Evolutionary conservation across 2,113 vertebrate species (phyloP), one percentile per base, ranked within the genome.

Genomic region (Hypocryptadius cinnamomeus): DNA sequence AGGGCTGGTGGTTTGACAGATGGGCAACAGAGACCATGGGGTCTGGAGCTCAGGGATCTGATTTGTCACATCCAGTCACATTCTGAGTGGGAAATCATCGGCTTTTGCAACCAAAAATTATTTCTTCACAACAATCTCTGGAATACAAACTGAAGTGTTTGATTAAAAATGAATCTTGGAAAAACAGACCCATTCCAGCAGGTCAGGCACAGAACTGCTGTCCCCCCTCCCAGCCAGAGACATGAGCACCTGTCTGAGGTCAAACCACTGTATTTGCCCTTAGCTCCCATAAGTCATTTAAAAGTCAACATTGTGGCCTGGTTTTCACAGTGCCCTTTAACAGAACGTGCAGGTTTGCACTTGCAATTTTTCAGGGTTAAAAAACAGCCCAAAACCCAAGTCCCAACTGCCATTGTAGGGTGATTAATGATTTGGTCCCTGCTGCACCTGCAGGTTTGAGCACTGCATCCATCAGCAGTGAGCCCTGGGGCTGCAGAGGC

Each of bases 351-450:
- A 78, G 68, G 44, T 51, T 86, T 66, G 19, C 50, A 44, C 72
- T 59, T 59, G 85, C 33, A 22, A 40, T 92, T 73, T 83, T 93
- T 63, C 76, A 48, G 47, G 40, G 19, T 4, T 6, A 50, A 42
- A 85, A 77, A 57, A 45, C 35, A 16, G 10, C 3, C 3, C 35
- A 42, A 68, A 31, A 6, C 9, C 57, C 30, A 31, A 78, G 65
- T 4, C 25, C 50, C 3, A 13, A 18, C 19, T 64, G 79, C 76
- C 24, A 21, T 2, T 71, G 85, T 11, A 64, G 64, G 64, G 69
- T 92, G 94, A 96, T 95, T 91, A 85, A 95, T 77, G 92, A n/a
- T 82, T 24, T 4, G 8, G 45, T 84, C 60, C 74, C 64, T 2
- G 66, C 90, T 86, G 86, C 88, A 85, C 71, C 85, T 87, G 94